phyloP scores from a whole-genome alignment of 2,113 vertebrate species.

The Mus spicilegus region DNA sequence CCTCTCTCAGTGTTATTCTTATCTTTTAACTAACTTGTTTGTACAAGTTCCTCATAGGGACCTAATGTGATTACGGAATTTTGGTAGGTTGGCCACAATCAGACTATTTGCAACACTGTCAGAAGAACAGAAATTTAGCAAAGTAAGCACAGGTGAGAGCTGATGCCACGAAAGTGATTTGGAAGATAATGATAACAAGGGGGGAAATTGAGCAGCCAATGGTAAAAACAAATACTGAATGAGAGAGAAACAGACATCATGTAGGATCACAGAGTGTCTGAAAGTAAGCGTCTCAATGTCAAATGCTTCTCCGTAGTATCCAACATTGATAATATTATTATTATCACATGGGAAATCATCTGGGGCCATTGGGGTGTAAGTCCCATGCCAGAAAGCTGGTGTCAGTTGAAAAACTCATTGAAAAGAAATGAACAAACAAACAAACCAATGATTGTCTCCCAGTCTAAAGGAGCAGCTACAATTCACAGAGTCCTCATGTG shows the following conservation, averaged over 20 bases:
- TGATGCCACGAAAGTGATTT: background rate
- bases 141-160: background rate
- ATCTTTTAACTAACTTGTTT: background rate
- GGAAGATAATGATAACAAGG: background rate
- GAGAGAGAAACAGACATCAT: background rate
- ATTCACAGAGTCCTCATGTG: background rate
- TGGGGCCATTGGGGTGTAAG: background rate
- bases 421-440: background rate
- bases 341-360: background rate
- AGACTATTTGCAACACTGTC: background rate
- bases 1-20: background rate
- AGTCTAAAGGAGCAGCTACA: background rate
- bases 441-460: background rate
- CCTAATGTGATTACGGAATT: conserved; percentile 12
- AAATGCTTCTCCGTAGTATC: background rate
- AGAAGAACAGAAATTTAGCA: background rate
- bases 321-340: background rate
- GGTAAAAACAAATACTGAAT: background rate
- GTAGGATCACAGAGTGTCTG: background rate
- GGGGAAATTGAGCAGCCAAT: background rate
- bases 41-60: background rate
- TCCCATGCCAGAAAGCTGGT: background rate
- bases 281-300: background rate
- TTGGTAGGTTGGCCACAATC: background rate
- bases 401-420: background rate